Evolutionary conservation across 1,140 invertebrate species (phyloP), one percentile per base, ranked within the genome.

Genomic region (Formica selysi): DNA sequence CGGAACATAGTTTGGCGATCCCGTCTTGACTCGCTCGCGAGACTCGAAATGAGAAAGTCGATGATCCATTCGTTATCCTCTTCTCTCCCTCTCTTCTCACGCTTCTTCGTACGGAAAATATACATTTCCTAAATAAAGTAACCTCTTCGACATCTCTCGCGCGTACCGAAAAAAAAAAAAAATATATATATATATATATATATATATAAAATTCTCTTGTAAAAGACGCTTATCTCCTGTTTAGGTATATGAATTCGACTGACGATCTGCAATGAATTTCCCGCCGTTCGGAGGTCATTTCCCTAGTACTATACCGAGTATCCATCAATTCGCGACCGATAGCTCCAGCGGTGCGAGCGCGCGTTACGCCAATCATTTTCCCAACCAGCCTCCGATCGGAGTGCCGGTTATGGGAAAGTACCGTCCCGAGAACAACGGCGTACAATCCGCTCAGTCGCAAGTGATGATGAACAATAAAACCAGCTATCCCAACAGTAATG

Each of bases 271-370:
- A 94, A 97, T 97, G 96, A 97, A 96, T 95, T 97, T 97, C 92
- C 95, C 96, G 92, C 96, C 96, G 87, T 97, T 96, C 92, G 96
- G 96, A 92, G 95, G 96, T 88, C 96, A 96, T 86, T 96, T 97
- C 94, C 96, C 96, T 81, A 95, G 96, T 88, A 95, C 96, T 57
- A 96, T 96, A 92, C 96, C 96, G 65, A 96, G 96, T 80, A 96
- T 97, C 85, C 96, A 96, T 94, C 96, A 97, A 91, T 96, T 96
- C 89, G 95, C 96, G 79, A 94, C 95, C 61, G 96, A 96, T 90
- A 95, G 96, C 88, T 95, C 95, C 84, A 93, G 94, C 41, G 93
- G 94, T 90, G 94, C 93, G 38, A 93, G 94, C 83, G 92, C 94
- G 54, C 92, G 95, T 59, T 95, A 95, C 88, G 94, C 93, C 54